Base-by-base conservation (phyloP, 2,888 invertebrate genomes). In the Caenorhabditis sp. region DNA sequence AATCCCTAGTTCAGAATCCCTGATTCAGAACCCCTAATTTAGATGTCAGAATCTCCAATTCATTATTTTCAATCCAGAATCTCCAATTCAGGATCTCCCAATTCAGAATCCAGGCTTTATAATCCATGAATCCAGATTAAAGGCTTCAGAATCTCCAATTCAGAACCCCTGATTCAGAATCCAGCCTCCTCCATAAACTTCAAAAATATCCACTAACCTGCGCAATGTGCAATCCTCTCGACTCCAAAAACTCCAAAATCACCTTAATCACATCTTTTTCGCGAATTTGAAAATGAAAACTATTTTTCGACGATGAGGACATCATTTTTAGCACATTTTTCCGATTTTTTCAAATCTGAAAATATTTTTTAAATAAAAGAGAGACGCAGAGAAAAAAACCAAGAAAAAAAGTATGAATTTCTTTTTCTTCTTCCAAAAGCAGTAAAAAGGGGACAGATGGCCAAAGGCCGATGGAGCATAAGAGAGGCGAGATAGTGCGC, bases 201-300 rank as follows among this genome's bases (percentile, higher is more conserved):
- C 5, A 20, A 56, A n/a, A 56, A 56, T 93, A 50, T n/a, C n/a
- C n/a, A 20, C 53, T 93, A 81, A 96, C 91, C 89, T 91, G 90
- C 12, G 94, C 92, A 87, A 96, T 96, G 90, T 95, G 95, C 81
- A 97, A 91, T 86, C 94, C 93, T 59, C 96, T 92, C 87, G 93
- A 93, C 89, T 89, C 88, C 31, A 90, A 85, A 83, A 90, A 90
- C 83, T 90, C 90, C 26, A 90, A 82, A 23, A 90, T 86, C 56
- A 89, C 82, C 74, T 89, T 95, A 92, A 90, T 85, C 17, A 90
- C 87, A 58, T 90, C 90, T 20, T 83, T 73, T 76, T 90, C 90
- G 38, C 84, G 81, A 49, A 89, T 82, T 1, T 82, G 68, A 10
- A 89, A 77, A 14, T 69, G 60, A 27, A 83, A 14, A 57, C n/a